A percentile compares a stretch with the other conserved stretches of the same genome.
Evolutionary conservation across 2,113 vertebrate species (phyloP).

Genomic region (Bombycilla garrulus): DNA sequence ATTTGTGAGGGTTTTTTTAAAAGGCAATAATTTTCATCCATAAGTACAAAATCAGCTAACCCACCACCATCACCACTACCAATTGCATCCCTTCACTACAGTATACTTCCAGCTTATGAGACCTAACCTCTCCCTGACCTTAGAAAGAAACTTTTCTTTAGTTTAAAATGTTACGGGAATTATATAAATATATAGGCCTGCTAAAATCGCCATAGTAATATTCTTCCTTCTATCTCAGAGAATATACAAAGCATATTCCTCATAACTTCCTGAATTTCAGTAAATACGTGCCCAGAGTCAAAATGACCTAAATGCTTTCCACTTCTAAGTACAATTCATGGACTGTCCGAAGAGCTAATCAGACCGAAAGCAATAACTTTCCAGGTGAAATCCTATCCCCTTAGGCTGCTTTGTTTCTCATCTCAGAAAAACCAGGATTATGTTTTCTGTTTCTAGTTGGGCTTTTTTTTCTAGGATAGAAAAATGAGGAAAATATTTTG

Average conservation of each 20-base stretch:
- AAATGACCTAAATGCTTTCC: neutral
- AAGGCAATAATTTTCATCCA: too few species aligned
- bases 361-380: neutral
- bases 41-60: neutral
- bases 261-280: neutral
- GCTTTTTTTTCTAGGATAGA: neutral
- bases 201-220: neutral
- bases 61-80: fast-evolving
- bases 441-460: neutral
- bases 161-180: neutral
- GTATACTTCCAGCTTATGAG: neutral
- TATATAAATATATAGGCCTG: neutral
- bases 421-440: neutral
- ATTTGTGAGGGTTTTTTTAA: too few species aligned
- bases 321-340: neutral
- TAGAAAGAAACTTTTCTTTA: neutral
- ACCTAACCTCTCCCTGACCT: neutral
- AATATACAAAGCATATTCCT: neutral
- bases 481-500: neutral
- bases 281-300: neutral
- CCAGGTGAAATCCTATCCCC: neutral
- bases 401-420: neutral
- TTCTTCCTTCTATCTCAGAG: neutral
- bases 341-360: neutral
- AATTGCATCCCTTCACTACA: neutral